Conservation (phyloP, 2,888 invertebrate species). For the Digitonthophagus gazella region DNA sequence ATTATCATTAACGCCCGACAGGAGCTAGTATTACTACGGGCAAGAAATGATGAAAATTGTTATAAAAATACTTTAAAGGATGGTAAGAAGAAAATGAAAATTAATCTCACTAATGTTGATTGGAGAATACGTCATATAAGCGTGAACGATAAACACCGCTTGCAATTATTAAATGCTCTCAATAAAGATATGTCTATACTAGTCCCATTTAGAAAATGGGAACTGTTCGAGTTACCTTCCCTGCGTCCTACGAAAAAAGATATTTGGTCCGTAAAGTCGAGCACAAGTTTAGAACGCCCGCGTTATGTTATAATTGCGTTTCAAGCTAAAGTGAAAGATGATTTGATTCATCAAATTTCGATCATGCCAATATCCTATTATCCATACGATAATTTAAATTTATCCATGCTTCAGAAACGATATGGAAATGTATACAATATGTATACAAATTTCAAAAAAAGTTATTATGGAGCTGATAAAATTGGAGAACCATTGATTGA, state of each 20-base stretch:
- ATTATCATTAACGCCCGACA: slow-evolving; percentile 46
- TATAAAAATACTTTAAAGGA: slow-evolving; percentile 29
- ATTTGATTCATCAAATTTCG: slow-evolving; percentile 23
- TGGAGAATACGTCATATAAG: too few species aligned
- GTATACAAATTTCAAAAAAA: not conserved
- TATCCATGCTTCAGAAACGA: slow-evolving; percentile 11
- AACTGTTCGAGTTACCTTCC: too few species aligned
- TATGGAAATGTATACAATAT: slow-evolving; percentile 7
- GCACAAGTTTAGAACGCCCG: slow-evolving; percentile 18
- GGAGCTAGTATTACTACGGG: slow-evolving; percentile 43
- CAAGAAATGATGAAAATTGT: slow-evolving; percentile 30
- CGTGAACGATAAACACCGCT: slow-evolving; percentile 37
- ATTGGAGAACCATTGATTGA: not conserved
- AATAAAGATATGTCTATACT: slow-evolving; percentile 12
- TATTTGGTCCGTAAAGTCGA: too few species aligned
- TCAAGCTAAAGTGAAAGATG: slow-evolving; percentile 18
- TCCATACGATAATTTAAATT: slow-evolving; percentile 13
- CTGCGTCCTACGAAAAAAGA: too few species aligned
- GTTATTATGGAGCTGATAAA: not conserved
- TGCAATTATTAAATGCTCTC: slow-evolving; percentile 28
- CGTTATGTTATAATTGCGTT: slow-evolving; percentile 23
- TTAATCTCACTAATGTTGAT: slow-evolving; percentile 27
- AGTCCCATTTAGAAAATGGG: slow-evolving; percentile 40
- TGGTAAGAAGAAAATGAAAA: slow-evolving; percentile 15
- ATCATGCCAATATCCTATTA: slow-evolving; percentile 28